These are phyloP conservation scores for Zosterops pallidus DNA, from an alignment of 2,113 vertebrate genomes.

Conservation along the genomic window DNA sequence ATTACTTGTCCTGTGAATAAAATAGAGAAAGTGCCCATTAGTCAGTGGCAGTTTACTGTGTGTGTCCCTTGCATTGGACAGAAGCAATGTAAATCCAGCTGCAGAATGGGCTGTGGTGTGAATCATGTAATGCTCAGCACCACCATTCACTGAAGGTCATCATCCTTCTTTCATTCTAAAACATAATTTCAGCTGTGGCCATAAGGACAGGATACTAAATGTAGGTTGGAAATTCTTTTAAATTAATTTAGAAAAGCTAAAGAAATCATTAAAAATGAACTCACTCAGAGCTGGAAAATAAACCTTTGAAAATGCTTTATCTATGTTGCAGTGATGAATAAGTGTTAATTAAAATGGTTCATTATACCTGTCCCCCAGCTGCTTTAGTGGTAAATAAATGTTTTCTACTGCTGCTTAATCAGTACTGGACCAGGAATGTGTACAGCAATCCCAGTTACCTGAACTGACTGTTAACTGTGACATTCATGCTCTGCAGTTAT, in stretches of 20 bases:
- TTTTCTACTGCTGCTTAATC: neutral
- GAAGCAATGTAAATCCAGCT: neutral
- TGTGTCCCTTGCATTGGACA: neutral
- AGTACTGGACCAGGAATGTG: neutral
- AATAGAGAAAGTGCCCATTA: neutral
- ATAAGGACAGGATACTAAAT: neutral
- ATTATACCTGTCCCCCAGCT: neutral
- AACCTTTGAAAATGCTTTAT: slow-evolving; percentile 37
- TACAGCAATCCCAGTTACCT: neutral
- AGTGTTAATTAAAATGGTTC: neutral
- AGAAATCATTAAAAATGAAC: slow-evolving; percentile 40
- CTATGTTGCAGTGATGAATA: slow-evolving; percentile 9
- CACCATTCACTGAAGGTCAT: neutral
- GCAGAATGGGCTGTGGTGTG: neutral
- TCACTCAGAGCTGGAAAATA: slow-evolving; percentile 6
- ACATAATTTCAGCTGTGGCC: neutral
- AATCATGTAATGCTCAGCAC: neutral
- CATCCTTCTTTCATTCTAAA: neutral
- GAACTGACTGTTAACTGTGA: neutral
- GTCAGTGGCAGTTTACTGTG: neutral
- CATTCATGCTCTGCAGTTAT: neutral
- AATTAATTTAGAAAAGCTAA: slow-evolving; percentile 52
- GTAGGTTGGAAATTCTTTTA: slow-evolving; percentile 18
- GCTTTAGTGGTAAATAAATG: neutral
- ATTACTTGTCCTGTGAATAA: neutral